Conservation (phyloP, 2,888 invertebrate species). For the Gastracanthus pulcherrimus region DNA sequence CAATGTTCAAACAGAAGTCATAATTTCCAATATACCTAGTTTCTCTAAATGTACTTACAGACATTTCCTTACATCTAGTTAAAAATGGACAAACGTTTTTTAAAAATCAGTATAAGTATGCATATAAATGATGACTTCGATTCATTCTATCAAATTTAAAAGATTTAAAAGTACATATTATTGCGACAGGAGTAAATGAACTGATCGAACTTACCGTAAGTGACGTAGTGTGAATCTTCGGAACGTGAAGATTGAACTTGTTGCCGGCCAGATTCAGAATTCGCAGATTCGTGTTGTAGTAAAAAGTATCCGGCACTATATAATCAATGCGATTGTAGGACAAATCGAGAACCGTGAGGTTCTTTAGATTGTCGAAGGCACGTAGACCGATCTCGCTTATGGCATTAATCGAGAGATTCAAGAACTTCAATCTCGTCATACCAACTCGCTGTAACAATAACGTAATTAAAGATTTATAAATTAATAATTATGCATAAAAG, state of each 20-base stretch:
- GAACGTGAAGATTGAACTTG: constrained; percentile 70
- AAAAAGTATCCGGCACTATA: constrained; percentile 76
- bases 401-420: constrained; percentile 77
- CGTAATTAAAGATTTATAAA: not conserved
- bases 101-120: no score
- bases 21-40: no score
- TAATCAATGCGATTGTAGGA: constrained; percentile 77
- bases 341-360: constrained; percentile 77
- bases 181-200: not conserved
- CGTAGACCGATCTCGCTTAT: constrained; percentile 76
- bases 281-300: constrained; percentile 67
- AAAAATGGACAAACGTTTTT: no score
- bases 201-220: constrained; percentile 65
- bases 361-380: constrained; percentile 77
- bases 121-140: no score
- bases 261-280: constrained; percentile 72
- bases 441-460: constrained; percentile 67
- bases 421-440: constrained; percentile 71
- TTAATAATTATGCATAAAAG: not conserved
- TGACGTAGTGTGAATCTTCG: constrained; percentile 66
- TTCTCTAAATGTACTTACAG: no score
- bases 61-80: no score
- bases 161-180: not conserved
- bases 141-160: no score
- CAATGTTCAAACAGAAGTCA: no score